A percentile compares a stretch with the other conserved stretches of the same genome.
Conservation (phyloP, 1,140 invertebrate genomes). For the Lucilia sericata region DNA sequence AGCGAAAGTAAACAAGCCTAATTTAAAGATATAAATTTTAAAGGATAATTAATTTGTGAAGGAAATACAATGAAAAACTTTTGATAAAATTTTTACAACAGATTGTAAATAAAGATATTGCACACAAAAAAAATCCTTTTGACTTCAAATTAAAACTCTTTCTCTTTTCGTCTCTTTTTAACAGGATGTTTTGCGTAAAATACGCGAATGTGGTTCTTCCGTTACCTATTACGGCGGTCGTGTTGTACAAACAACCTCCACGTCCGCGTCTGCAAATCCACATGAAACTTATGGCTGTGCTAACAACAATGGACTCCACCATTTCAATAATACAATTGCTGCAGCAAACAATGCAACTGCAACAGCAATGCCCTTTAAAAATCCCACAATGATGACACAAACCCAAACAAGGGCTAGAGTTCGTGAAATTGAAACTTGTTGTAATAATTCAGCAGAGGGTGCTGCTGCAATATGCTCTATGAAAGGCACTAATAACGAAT, state of each 20-base stretch:
- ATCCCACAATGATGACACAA: slow-evolving; percentile 39
- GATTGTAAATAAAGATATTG: background rate
- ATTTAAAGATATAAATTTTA: too few species aligned
- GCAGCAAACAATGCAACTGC: background rate
- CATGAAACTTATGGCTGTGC: background rate
- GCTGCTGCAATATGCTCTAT: background rate
- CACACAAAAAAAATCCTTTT: background rate
- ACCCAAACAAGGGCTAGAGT: slow-evolving; percentile 53
- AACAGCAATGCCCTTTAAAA: slow-evolving; percentile 68
- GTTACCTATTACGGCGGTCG: slow-evolving; percentile 89
- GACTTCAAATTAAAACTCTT: background rate
- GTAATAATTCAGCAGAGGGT: background rate
- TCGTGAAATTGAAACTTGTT: slow-evolving; percentile 60
- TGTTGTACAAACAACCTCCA: slow-evolving; percentile 77
- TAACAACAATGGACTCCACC: slow-evolving; percentile 6
- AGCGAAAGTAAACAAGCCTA: too few species aligned
- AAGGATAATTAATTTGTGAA: too few species aligned
- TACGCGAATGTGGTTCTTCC: slow-evolving; percentile 85
- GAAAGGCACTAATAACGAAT: background rate
- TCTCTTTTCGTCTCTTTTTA: background rate
- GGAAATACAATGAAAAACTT: background rate
- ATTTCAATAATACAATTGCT: background rate
- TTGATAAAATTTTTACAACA: background rate
- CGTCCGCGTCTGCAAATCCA: slow-evolving; percentile 63
- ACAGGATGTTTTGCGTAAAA: slow-evolving; percentile 84